Percentiles rank a stretch among this genome's conserved stretches.
Conservation (phyloP, 2,888 invertebrate genomes). For the Drosophila neonasuta region DNA sequence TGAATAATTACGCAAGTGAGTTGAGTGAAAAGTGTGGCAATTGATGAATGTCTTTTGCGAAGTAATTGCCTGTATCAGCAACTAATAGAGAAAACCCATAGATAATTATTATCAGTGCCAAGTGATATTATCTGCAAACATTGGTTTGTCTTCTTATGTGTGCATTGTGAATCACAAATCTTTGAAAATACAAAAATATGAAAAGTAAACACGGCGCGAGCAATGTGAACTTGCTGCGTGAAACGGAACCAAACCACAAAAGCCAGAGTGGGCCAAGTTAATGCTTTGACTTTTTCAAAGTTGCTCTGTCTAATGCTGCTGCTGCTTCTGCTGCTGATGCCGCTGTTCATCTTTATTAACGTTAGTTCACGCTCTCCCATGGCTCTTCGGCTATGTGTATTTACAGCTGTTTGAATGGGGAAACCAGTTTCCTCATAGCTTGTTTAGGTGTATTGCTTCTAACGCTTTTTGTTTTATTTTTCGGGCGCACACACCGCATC, state of each 20-base stretch:
- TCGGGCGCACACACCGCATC: slow-evolving; percentile 22
- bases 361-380: slow-evolving; percentile 29
- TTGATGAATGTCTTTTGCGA: slow-evolving; percentile 28
- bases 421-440: slow-evolving; percentile 62
- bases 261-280: slow-evolving; percentile 35
- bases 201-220: slow-evolving; percentile 39
- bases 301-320: slow-evolving; percentile 3
- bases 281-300: slow-evolving; percentile 30
- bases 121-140: slow-evolving; percentile 12
- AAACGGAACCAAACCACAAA: background rate
- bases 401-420: slow-evolving; percentile 62
- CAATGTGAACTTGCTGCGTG: slow-evolving; percentile 12
- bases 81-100: slow-evolving; percentile 2
- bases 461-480: slow-evolving; percentile 30
- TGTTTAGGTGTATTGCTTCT: slow-evolving; percentile 30
- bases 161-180: slow-evolving; percentile 42
- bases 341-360: slow-evolving; percentile 37
- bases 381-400: slow-evolving; percentile 29
- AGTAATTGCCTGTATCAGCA: slow-evolving; percentile 7
- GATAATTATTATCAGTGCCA: slow-evolving; percentile 34
- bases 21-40: slow-evolving; percentile 41
- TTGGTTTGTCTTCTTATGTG: background rate
- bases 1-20: slow-evolving; percentile 69
- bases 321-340: background rate
- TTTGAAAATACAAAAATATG: background rate